Evolutionary conservation across 2,888 invertebrate species (phyloP).

Genomic region (Halictus ligatus): DNA sequence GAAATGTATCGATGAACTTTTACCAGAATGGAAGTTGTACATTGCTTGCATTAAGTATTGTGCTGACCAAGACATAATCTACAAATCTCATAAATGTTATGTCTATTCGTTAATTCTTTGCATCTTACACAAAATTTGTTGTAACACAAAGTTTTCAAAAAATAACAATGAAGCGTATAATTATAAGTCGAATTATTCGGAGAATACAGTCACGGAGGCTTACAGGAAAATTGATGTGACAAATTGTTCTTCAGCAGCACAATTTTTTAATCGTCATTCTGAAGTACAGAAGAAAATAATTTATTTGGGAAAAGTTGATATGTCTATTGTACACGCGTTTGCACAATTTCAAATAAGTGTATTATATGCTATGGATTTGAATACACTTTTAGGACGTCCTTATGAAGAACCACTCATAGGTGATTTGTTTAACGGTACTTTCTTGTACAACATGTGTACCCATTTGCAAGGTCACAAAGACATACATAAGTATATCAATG

Average conservation of each 20-base stretch:
- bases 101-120: slow-evolving; percentile 87
- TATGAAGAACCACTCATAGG: slow-evolving; percentile 86
- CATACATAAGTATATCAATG: slow-evolving; percentile 85
- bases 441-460: slow-evolving; percentile 89
- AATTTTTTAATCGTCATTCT: slow-evolving; percentile 86
- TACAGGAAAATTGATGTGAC: slow-evolving; percentile 85
- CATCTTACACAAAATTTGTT: slow-evolving; percentile 86
- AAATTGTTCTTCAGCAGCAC: slow-evolving; percentile 87
- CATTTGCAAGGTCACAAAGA: slow-evolving; percentile 87
- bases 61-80: slow-evolving; percentile 83
- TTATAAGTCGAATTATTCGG: slow-evolving; percentile 39
- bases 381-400: slow-evolving; percentile 87
- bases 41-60: slow-evolving; percentile 88
- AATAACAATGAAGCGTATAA: not conserved
- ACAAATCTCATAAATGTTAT: slow-evolving; percentile 82
- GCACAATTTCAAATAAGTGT: slow-evolving; percentile 89
- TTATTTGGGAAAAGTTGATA: slow-evolving; percentile 86
- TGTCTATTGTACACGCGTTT: slow-evolving; percentile 87
- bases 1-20: slow-evolving; percentile 83
- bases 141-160: slow-evolving; percentile 85
- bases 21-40: slow-evolving; percentile 87
- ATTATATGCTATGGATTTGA: slow-evolving; percentile 87
- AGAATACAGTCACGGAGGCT: slow-evolving; percentile 82
- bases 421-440: slow-evolving; percentile 90
- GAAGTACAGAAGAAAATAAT: slow-evolving; percentile 82